Base-by-base conservation (phyloP, 2,113 vertebrate genomes). In the Cynocephalus volans region DNA sequence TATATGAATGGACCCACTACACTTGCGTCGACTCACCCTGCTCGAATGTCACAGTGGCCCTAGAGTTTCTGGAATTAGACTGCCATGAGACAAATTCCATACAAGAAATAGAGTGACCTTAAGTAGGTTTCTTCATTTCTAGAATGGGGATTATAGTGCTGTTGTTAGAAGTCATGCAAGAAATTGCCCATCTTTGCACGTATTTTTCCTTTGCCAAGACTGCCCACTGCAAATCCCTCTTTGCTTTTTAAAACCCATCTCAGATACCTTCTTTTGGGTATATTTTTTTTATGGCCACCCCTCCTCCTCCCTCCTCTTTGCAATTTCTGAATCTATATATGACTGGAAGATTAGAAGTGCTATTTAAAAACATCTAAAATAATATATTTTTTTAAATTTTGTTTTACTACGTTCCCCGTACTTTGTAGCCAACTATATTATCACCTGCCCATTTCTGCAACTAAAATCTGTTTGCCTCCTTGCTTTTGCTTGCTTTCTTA, bases 1-100 rank as follows among this genome's bases (percentile, higher is more conserved):
- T 36, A 2, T 2, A 0, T 6, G 36, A 12, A 24, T 1, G 19
- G 17, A 56, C 8, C 1, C 24, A 19, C 41, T 31, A 0, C 4
- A 0, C 0, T 7, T 19, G 14, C 0, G 1, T n/a, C 5, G 36
- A 13, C 31, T 88, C 72, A 41, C 26, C 7, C 5, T 24, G 12
- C 45, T 52, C 26, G 26, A 0, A 1, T 7, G 21, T 28, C 24
- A 2, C 10, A 45, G 48, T 11, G 0, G 14, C 23, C n/a, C 69
- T 58, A 10, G 50, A 10, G 26, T 8, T 91, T 73, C 21, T 23
- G 17, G 41, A 84, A n/a, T 60, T 41, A 17, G 48, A 6, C 24
- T 45, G 48, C 14, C 36, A 21, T 26, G 36, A 86, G n/a, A 45
- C 52, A 84, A 70, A 69, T 75, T 13, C 48, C 67, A n/a, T n/a